Evolutionary conservation across 2,888 invertebrate species (phyloP), one percentile per base, ranked within the genome.

Genomic region (Amiota minor): DNA sequence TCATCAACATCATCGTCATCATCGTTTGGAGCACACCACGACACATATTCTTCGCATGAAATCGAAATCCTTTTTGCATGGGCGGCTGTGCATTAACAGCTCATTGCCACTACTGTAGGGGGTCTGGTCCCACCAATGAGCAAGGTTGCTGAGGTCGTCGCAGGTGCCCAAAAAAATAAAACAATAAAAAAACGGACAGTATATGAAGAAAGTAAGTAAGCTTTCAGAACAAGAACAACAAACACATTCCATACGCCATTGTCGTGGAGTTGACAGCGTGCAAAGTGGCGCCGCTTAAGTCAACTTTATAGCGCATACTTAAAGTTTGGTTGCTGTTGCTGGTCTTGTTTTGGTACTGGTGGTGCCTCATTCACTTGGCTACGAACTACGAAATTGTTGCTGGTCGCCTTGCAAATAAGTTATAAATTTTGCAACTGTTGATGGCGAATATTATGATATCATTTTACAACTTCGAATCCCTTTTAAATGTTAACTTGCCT

Each of bases 361-460:
- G 72, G 70, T 67, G 20, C 62, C 68, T 14, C 10, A 46, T 10
- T 18, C 47, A 16, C 47, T n/a, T 20, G 50, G 6, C 35, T 35
- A 35, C 35, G 35, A 35, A 35, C 14, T 67, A 50, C 50, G 46
- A 50, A 68, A 68, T 68, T 68, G 67, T 68, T 68, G 53, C 53
- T 50, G 69, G 77, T 50, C 79, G 86, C 6, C 4, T 35, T 6
- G 35, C 35, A 86, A 88, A 88, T 88, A 88, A 88, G 88, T 88
- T 88, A 88, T 88, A 88, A 88, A 88, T 88, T 88, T 86, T 87
- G 88, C 80, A 84, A 82, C 88, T 87, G 89, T 88, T 88, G 88
- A 88, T 86, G 89, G 87, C 80, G 86, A 85, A 85, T 86, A 86
- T 88, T 88, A 88, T 88, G 89, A 88, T 88, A 88, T 88, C 88